Conservation (phyloP, 2,797 vertebrate species). For the Bradypodion ventrale region DNA sequence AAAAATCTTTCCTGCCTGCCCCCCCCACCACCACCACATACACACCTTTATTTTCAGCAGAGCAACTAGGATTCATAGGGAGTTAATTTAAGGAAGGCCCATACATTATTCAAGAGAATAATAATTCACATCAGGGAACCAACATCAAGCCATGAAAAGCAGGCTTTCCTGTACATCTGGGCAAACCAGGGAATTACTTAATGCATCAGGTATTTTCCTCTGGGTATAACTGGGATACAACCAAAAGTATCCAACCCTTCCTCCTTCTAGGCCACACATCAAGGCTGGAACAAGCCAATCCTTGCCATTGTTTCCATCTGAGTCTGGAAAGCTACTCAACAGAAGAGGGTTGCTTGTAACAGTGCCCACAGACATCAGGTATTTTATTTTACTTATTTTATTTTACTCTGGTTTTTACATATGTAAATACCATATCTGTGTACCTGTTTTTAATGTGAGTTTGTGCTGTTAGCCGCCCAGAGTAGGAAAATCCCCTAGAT, state of each 20-base stretch:
- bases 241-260: too few relatives aligned
- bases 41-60: too few relatives aligned
- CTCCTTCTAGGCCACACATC: not conserved
- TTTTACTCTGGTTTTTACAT: too few relatives aligned
- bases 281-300: not conserved
- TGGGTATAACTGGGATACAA: not conserved
- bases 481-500: too few relatives aligned
- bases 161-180: not conserved
- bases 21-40: too few relatives aligned
- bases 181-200: not conserved
- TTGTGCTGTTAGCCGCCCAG: too few relatives aligned
- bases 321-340: too few relatives aligned
- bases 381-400: too few relatives aligned
- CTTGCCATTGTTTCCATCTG: not conserved
- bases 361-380: too few relatives aligned
- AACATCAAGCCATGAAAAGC: not conserved
- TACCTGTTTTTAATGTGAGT: too few relatives aligned
- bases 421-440: too few relatives aligned
- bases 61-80: not conserved
- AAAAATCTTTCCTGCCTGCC: not conserved
- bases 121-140: not conserved
- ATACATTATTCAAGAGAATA: conserved; percentile 8
- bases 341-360: too few relatives aligned
- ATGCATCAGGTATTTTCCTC: not conserved
- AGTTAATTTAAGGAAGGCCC: conserved; percentile 8